Evolutionary conservation across 2,113 vertebrate genomes (phyloP).

Genomic region (Holacanthus passer): DNA sequence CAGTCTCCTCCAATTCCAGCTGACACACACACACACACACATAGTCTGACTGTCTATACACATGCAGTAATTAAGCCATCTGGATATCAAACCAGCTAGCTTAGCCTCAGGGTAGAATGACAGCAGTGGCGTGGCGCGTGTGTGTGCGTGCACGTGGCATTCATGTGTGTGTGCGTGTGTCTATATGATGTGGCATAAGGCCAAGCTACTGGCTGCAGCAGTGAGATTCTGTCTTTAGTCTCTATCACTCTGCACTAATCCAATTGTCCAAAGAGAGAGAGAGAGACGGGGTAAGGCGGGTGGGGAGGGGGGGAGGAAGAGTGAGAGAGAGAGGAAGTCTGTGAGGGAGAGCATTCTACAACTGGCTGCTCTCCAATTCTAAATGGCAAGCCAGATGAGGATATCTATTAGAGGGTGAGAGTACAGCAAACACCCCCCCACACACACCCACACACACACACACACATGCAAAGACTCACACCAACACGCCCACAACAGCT

Average conservation of each 20-base stretch:
- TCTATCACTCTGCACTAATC: conserved; percentile 78
- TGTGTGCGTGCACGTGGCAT: neutral
- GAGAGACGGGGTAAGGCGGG: conserved; percentile 24
- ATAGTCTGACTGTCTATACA: conserved; percentile 45
- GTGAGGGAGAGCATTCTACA: conserved; percentile 35
- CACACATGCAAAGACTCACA: conserved; percentile 26
- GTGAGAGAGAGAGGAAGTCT: neutral
- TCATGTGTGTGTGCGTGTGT: conserved; percentile 38
- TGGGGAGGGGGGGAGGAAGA: conserved; percentile 32
- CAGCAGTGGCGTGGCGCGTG: conserved; percentile 36
- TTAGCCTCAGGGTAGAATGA: conserved; percentile 61
- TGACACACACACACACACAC: conserved; percentile 31
- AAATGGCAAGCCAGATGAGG: conserved; percentile 76
- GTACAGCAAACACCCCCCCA: conserved; percentile 57
- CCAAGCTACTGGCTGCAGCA: conserved; percentile 68
- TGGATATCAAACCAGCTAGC: conserved; percentile 70
- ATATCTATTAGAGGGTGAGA: conserved; percentile 73
- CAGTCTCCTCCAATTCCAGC: conserved; percentile 4
- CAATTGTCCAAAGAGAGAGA: conserved; percentile 68
- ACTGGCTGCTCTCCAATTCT: conserved; percentile 76
- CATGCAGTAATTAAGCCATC: conserved; percentile 75
- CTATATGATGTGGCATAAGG: conserved; percentile 61
- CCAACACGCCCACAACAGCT: conserved; percentile 6
- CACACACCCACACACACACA: conserved; percentile 12
- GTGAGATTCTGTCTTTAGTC: conserved; percentile 75